Conservation (phyloP, 2,797 vertebrate genomes). For the Sebastes minor region DNA sequence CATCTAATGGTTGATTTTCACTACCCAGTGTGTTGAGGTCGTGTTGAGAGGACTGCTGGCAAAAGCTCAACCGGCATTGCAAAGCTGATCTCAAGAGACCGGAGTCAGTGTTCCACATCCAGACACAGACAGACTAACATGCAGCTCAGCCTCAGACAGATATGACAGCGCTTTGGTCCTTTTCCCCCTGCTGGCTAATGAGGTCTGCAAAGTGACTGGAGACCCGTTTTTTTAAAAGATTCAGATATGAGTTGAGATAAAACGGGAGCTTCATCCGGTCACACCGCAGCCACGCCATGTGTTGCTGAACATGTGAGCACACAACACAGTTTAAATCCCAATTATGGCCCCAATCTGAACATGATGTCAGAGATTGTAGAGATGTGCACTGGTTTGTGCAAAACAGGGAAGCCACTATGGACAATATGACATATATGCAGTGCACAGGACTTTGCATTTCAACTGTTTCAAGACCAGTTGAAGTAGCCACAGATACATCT, state of each 20-base stretch:
- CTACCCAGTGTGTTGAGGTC: constrained; percentile 6
- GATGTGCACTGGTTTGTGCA: neutral
- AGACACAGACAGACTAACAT: constrained; percentile 49
- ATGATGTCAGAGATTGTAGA: neutral
- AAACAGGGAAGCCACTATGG: neutral
- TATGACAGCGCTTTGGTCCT: constrained; percentile 41
- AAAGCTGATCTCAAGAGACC: constrained; percentile 65
- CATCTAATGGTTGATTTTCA: constrained; percentile 10
- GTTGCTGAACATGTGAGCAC: neutral
- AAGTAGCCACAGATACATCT: neutral
- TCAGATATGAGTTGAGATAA: constrained; percentile 27
- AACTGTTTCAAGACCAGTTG: neutral
- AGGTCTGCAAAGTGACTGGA: constrained; percentile 41
- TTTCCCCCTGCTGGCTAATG: constrained; percentile 42
- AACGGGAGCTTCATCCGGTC: constrained; percentile 8
- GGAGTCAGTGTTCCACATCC: constrained; percentile 58
- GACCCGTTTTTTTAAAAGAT: constrained; percentile 31
- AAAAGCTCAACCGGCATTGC: constrained; percentile 37
- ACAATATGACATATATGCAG: neutral
- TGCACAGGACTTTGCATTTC: constrained; percentile 13
- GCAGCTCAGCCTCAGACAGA: constrained; percentile 58
- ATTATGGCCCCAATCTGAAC: neutral
- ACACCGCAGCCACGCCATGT: neutral
- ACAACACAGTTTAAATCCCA: constrained; percentile 3
- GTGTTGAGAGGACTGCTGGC: constrained; percentile 28